phyloP scores from a whole-genome alignment of 2,113 vertebrate genomes.

The Plestiodon gilberti region DNA sequence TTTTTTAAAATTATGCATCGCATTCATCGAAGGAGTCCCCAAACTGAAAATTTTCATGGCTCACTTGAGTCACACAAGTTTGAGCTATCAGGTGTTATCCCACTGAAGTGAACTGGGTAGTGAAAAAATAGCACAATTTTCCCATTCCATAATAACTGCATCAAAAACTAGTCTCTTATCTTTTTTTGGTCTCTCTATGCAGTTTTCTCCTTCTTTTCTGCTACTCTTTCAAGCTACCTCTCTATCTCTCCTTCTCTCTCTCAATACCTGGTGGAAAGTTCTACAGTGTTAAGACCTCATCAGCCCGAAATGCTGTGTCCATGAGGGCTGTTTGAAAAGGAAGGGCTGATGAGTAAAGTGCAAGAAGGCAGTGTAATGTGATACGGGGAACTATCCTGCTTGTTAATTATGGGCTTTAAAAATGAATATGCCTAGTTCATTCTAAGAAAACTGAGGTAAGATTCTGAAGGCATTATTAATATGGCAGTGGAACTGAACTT shows the following conservation, averaged over 20 bases:
- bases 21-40: not conserved
- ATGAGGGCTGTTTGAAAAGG: not conserved
- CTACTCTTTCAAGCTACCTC: slow-evolving; percentile 40
- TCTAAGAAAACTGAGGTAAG: not conserved
- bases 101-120: not conserved
- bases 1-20: not conserved
- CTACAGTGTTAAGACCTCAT: not conserved
- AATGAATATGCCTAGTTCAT: not conserved
- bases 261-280: slow-evolving; percentile 22
- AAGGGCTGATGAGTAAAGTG: rapidly evolving
- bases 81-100: slow-evolving; percentile 31
- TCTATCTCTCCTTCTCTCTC: slow-evolving; percentile 26
- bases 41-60: not conserved
- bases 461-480: not conserved
- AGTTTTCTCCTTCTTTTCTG: slow-evolving; percentile 35
- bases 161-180: slow-evolving; percentile 36
- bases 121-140: slow-evolving; percentile 22
- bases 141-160: slow-evolving; percentile 24
- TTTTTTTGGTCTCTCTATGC: slow-evolving; percentile 22
- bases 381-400: not conserved
- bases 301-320: not conserved
- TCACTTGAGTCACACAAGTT: not conserved
- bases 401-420: not conserved
- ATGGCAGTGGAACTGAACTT: not conserved
- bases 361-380: not conserved